Evolutionary conservation across 2,797 vertebrate genomes (phyloP).

Genomic region (Pogonophryne albipinna): DNA sequence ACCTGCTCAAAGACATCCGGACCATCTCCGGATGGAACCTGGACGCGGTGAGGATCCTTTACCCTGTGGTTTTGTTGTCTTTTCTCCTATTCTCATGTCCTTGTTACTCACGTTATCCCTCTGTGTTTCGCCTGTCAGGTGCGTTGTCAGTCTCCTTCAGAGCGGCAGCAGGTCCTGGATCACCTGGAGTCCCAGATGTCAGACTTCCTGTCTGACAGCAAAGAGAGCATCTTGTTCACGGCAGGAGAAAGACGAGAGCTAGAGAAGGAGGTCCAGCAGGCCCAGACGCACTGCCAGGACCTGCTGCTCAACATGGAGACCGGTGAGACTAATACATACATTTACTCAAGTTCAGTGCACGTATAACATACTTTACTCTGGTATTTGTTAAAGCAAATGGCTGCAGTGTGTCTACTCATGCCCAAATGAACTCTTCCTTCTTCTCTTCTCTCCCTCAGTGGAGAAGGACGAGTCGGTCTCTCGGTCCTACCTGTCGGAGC

Average conservation of each 20-base stretch:
- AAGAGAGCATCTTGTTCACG: slow-evolving; percentile 91
- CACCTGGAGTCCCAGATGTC: slow-evolving; percentile 90
- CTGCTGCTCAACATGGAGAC: slow-evolving; percentile 93
- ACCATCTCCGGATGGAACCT: slow-evolving; percentile 91
- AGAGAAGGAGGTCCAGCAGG: slow-evolving; percentile 90
- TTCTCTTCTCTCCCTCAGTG: slow-evolving; percentile 75
- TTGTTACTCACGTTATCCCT: not conserved
- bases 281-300: slow-evolving; percentile 89
- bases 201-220: slow-evolving; percentile 94
- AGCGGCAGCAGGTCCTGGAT: slow-evolving; percentile 90
- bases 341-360: no score
- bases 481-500: slow-evolving; percentile 91
- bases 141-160: slow-evolving; percentile 85
- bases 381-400: not conserved
- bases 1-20: slow-evolving; percentile 92
- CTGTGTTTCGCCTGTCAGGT: slow-evolving; percentile 81
- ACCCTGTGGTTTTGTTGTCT: no score
- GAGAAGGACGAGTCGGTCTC: slow-evolving; percentile 94
- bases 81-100: not conserved
- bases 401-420: not conserved
- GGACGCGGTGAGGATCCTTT: slow-evolving; percentile 81
- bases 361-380: no score
- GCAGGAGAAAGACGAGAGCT: slow-evolving; percentile 87
- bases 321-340: slow-evolving; percentile 77
- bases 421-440: not conserved